These are phyloP conservation scores for Porphyrio hochstetteri DNA, from an alignment of 2,113 vertebrate species.

Conservation along the genomic window DNA sequence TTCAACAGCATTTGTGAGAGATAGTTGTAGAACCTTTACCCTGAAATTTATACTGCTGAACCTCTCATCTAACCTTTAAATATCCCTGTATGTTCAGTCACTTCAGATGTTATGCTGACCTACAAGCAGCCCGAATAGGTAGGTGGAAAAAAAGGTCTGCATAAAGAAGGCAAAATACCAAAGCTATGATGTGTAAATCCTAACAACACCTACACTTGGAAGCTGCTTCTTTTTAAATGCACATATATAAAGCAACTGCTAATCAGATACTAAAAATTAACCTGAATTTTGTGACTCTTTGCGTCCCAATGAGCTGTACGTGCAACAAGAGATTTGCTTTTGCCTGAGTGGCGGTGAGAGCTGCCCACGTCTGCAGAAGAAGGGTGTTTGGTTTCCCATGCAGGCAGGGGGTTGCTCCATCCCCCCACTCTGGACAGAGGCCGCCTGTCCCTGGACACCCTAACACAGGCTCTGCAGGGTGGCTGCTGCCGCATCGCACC, in stretches of 20 bases:
- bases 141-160: not conserved
- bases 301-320: not conserved
- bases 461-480: accelerated
- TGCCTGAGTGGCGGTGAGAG: accelerated
- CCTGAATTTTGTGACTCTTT: not conserved
- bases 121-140: not conserved
- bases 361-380: accelerated
- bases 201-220: not conserved
- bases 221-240: not conserved
- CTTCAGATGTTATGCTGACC: not conserved
- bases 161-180: not conserved
- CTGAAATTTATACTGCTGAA: not conserved
- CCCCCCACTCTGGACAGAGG: accelerated
- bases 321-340: not conserved
- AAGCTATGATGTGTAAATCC: not conserved
- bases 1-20: not conserved
- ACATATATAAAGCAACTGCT: not conserved
- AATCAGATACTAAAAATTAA: not conserved
- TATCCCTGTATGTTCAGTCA: not conserved
- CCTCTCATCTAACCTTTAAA: not conserved
- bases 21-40: not conserved
- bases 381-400: accelerated
- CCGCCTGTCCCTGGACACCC: accelerated
- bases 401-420: accelerated
- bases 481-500: not conserved